Evolutionary conservation across 2,113 vertebrate genomes (phyloP).

Genomic region (Pica pica): DNA sequence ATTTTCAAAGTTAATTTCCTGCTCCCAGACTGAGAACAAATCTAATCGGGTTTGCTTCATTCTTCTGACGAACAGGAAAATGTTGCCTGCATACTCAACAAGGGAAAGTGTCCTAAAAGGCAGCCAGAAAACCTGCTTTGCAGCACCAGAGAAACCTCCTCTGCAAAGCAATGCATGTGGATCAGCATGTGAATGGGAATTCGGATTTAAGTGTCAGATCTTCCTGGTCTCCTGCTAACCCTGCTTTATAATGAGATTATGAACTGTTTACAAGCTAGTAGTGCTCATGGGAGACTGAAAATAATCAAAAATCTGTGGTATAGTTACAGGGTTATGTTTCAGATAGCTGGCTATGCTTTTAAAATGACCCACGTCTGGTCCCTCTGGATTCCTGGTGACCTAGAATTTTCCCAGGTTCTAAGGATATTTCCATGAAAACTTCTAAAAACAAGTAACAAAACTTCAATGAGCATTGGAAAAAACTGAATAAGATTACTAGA

Average conservation of each 20-base stretch:
- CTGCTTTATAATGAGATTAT: background rate
- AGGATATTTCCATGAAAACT: background rate
- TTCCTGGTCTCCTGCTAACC: background rate
- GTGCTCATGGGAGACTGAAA: background rate
- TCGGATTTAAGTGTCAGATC: slow-evolving; percentile 6
- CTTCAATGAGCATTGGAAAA: background rate
- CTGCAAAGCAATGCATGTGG: background rate
- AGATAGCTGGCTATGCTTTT: background rate
- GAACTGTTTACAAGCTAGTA: background rate
- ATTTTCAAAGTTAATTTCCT: slow-evolving; percentile 78
- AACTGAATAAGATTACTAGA: background rate
- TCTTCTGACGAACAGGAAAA: slow-evolving; percentile 62
- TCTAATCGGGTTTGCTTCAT: slow-evolving; percentile 73
- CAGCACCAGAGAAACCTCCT: background rate
- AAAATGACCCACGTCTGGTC: background rate
- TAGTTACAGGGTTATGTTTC: background rate
- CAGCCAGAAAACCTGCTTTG: background rate
- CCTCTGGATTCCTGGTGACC: background rate
- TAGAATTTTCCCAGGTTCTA: background rate
- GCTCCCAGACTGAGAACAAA: slow-evolving; percentile 72
- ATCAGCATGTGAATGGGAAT: slow-evolving; percentile 25
- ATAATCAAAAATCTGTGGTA: background rate
- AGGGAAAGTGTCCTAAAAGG: slow-evolving; percentile 13
- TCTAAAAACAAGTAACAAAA: background rate
- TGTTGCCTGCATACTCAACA: slow-evolving; percentile 70